Evolutionary conservation across 2,113 vertebrate species (phyloP), one percentile per base, ranked within the genome.

Genomic region (Paramisgurnus dabryanus): DNA sequence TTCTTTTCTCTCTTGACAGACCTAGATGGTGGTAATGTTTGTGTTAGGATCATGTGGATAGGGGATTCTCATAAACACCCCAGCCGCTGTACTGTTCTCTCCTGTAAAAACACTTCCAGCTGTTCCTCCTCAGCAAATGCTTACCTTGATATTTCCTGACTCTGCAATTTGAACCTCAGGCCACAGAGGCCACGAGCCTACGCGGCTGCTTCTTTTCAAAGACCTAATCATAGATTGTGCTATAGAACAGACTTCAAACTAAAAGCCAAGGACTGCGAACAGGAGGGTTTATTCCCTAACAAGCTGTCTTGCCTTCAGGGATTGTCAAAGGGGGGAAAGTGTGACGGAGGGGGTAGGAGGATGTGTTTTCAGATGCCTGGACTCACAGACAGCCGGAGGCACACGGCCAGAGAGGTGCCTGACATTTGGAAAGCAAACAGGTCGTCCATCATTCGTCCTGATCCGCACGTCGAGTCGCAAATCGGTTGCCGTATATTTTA

Each of bases 71-170:
- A 63, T 80, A 82, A 85, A 87, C 78, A 83, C 67, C 1, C 8
- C 58, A 18, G 47, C 64, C 73, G 64, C 82, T 76, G 84, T 60
- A 58, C 76, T 60, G 45, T 4, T 47, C 64, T 58, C 67, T 63
- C 63, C 68, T 80, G 76, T 84, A 83, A 87, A 91, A 87, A 81
- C 84, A 86, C 75, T 85, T 83, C 76, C 87, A 89, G 82, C 85
- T 85, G 86, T 84, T 87, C 68, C 84, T 82, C 76, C 74, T 76
- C 66, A 58, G 80, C 80, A 88, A 88, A 82, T 70, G 70, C 86
- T 85, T 87, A 88, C 86, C 81, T 82, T 87, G 72, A 90, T 80
- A 88, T 87, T 88, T 88, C 83, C 83, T 85, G 80, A 84, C 55
- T 61, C 82, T 79, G 81, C 80, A 88, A 82, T 90, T 89, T 82